Percentiles rank a stretch among this genome's conserved stretches.
phyloP scores from a whole-genome alignment of 1,140 invertebrate species.

The Zaprionus ghesquierei region DNA sequence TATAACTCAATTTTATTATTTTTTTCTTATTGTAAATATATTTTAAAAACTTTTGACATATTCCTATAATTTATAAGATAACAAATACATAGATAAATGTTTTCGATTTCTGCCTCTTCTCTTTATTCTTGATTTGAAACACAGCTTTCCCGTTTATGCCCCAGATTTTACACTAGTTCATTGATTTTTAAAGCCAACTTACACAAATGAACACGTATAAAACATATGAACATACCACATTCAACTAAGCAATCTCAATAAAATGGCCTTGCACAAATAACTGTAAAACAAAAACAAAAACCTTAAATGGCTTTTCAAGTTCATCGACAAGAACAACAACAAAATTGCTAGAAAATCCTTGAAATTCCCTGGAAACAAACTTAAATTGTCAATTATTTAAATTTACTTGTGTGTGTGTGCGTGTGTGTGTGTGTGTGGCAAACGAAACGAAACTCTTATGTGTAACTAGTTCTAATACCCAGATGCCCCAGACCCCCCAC shows the following conservation, averaged over 20 bases:
- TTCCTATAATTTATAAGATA: too few species aligned
- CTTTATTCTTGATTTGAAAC: not conserved
- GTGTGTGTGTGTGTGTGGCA: too few species aligned
- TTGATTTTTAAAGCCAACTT: not conserved
- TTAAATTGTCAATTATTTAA: slow-evolving; percentile 56
- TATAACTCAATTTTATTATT: too few species aligned
- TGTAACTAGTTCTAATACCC: slow-evolving; percentile 35
- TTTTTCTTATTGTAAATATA: too few species aligned
- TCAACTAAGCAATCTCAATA: not conserved
- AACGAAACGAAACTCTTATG: slow-evolving; percentile 18
- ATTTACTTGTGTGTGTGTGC: slow-evolving; percentile 33
- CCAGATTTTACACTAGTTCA: not conserved
- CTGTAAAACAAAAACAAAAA: not conserved
- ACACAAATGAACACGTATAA: not conserved
- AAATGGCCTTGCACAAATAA: slow-evolving; percentile 1
- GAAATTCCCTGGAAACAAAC: slow-evolving; percentile 18
- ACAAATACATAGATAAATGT: not conserved
- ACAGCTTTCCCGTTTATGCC: not conserved
- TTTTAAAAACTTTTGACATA: too few species aligned
- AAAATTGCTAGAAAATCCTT: slow-evolving; percentile 29
- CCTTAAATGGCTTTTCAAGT: slow-evolving; percentile 19
- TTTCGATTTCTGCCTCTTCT: not conserved
- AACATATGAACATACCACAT: not conserved
- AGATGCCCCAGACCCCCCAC: not conserved
- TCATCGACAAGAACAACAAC: not conserved